Conservation (phyloP, 1,140 invertebrate species). For the Hyles euphorbiae region DNA sequence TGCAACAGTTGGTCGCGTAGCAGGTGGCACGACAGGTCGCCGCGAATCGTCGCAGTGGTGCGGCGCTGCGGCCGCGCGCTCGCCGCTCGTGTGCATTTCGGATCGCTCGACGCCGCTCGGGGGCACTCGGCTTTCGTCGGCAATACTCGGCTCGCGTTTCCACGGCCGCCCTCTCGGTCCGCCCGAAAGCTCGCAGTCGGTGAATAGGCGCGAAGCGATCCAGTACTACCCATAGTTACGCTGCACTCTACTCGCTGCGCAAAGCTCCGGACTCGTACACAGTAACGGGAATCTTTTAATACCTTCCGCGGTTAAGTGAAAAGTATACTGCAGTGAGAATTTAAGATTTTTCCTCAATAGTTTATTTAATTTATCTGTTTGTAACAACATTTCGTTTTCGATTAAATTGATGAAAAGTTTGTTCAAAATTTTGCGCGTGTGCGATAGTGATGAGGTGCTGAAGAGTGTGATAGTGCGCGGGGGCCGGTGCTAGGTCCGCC, state of each 20-base stretch:
- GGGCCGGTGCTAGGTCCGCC: slow-evolving; percentile 37
- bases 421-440: slow-evolving; percentile 12
- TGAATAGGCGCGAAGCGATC: slow-evolving; percentile 47
- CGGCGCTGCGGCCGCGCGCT: slow-evolving; percentile 17
- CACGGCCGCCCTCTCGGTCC: slow-evolving; percentile 66
- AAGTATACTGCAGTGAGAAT: background rate
- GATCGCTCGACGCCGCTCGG: slow-evolving; percentile 22
- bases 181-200: slow-evolving; percentile 70
- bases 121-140: slow-evolving; percentile 34
- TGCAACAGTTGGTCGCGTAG: slow-evolving; percentile 68
- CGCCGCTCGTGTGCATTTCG: slow-evolving; percentile 23
- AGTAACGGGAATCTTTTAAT: slow-evolving; percentile 8
- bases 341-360: slow-evolving; percentile 8
- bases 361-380: slow-evolving; percentile 11
- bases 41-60: slow-evolving; percentile 11
- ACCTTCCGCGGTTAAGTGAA: background rate
- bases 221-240: slow-evolving; percentile 34
- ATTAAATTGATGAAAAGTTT: background rate
- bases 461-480: slow-evolving; percentile 34
- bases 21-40: slow-evolving; percentile 70
- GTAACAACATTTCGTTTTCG: slow-evolving; percentile 1
- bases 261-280: slow-evolving; percentile 21
- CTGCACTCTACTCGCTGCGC: background rate
- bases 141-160: slow-evolving; percentile 42
- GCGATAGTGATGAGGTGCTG: slow-evolving; percentile 41